Conservation (phyloP, 2,797 vertebrate species). For the Knipowitschia caucasica region DNA sequence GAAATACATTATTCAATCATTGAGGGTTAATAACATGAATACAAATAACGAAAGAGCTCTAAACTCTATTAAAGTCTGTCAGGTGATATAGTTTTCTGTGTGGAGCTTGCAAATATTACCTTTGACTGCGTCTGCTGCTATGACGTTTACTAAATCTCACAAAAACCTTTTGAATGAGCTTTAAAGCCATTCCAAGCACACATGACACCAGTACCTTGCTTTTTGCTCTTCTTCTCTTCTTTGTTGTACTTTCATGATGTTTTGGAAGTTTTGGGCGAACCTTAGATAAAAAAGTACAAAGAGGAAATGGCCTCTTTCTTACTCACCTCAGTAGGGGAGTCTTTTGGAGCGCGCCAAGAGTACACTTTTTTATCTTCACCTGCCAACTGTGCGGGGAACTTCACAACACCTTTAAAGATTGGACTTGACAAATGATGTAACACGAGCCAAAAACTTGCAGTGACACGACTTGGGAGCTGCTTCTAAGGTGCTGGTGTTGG, state of each 20-base stretch:
- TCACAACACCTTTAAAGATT: conserved; percentile 51
- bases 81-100: no score
- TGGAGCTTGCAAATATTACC: no score
- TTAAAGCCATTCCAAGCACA: conserved; percentile 27
- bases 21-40: no score
- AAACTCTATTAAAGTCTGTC: no score
- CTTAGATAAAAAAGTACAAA: conserved; percentile 42
- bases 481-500: conserved; percentile 23
- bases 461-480: conserved; percentile 16
- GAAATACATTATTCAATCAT: not conserved
- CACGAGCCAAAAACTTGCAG: conserved; percentile 27
- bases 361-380: conserved; percentile 40
- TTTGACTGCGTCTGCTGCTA: conserved; percentile 7
- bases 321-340: conserved; percentile 32
- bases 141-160: conserved; percentile 26
- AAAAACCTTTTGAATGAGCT: conserved; percentile 12
- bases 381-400: conserved; percentile 45
- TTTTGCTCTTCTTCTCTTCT: conserved; percentile 28
- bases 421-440: conserved; percentile 51
- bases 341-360: conserved; percentile 32
- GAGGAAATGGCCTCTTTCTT: conserved; percentile 32
- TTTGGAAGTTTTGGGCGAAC: conserved; percentile 21
- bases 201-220: conserved; percentile 21
- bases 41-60: no score
- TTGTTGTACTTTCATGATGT: conserved; percentile 43